phyloP scores from a whole-genome alignment of 2,113 vertebrate species.

The Callopanchax toddi region DNA sequence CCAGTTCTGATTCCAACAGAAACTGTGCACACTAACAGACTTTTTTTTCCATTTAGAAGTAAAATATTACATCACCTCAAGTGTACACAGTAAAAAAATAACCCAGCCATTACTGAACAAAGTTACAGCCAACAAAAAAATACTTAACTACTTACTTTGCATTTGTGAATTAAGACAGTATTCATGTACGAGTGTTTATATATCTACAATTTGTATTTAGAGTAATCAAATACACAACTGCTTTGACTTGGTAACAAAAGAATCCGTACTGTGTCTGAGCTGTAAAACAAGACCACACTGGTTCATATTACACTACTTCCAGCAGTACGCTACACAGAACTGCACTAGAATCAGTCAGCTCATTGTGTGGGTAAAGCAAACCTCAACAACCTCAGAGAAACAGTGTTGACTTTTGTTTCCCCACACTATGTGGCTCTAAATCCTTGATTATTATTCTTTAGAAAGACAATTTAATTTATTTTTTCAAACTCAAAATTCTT shows the following conservation, averaged over 20 bases:
- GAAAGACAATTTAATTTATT: not conserved
- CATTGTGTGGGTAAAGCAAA: conserved; percentile 26
- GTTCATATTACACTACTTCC: conserved; percentile 48
- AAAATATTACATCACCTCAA: not conserved
- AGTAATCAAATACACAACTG: conserved; percentile 13
- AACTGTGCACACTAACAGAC: not conserved
- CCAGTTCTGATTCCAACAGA: conserved; percentile 19
- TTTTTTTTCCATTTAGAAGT: conserved; percentile 9
- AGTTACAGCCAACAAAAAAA: not conserved
- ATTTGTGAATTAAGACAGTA: conserved; percentile 2
- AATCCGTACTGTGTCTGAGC: conserved; percentile 10
- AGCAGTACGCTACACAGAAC: conserved; percentile 31
- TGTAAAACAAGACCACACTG: conserved; percentile 28
- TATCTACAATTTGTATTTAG: conserved; percentile 4
- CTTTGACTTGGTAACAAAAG: conserved; percentile 19
- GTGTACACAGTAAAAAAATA: not conserved
- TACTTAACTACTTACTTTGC: not conserved
- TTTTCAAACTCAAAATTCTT: not conserved
- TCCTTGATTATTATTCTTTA: not conserved
- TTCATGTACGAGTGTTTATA: not conserved
- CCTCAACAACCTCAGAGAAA: conserved; percentile 1
- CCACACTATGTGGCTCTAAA: not conserved
- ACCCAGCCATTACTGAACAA: not conserved
- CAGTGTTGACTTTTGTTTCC: not conserved
- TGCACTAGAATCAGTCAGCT: conserved; percentile 1